Conservation (phyloP, 2,888 invertebrate genomes). For the Parnassius apollo region DNA sequence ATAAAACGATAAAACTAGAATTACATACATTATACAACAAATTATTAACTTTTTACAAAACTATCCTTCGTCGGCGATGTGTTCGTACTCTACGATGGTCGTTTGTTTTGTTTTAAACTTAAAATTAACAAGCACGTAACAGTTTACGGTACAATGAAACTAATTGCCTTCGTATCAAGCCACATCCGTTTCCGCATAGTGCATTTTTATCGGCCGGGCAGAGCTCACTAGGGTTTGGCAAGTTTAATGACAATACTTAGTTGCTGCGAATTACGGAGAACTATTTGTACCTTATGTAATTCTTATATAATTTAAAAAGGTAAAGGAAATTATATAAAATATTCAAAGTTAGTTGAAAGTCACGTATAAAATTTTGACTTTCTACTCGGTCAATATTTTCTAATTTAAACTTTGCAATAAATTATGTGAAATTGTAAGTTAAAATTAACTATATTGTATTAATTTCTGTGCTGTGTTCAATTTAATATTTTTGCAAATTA, state of each 20-base stretch:
- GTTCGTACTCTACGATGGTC: slow-evolving; percentile 54
- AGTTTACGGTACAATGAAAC: slow-evolving; percentile 73
- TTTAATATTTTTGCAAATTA: slow-evolving; percentile 40
- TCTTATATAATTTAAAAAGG: slow-evolving; percentile 3
- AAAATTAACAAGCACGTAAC: slow-evolving; percentile 61
- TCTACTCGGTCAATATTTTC: not conserved
- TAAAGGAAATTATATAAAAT: not conserved
- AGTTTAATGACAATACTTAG: slow-evolving; percentile 31
- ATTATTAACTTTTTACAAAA: slow-evolving; percentile 75
- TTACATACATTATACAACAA: slow-evolving; percentile 79
- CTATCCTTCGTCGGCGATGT: slow-evolving; percentile 55
- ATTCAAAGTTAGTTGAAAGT: not conserved
- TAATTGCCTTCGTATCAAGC: slow-evolving; percentile 44
- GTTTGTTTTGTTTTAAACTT: slow-evolving; percentile 50
- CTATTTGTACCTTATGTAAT: slow-evolving; percentile 15
- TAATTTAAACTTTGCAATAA: too few species aligned
- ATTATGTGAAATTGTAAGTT: too few species aligned
- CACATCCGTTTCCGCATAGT: slow-evolving; percentile 36
- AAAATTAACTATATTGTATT: not conserved
- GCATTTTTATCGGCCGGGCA: slow-evolving; percentile 27
- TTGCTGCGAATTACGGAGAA: slow-evolving; percentile 22
- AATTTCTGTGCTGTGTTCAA: not conserved
- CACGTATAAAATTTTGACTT: not conserved
- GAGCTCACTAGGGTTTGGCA: slow-evolving; percentile 33
- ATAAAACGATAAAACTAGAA: slow-evolving; percentile 78